These are phyloP conservation scores for Tinea pellionella DNA, from an alignment of 2,888 invertebrate species.

Conservation along the genomic window DNA sequence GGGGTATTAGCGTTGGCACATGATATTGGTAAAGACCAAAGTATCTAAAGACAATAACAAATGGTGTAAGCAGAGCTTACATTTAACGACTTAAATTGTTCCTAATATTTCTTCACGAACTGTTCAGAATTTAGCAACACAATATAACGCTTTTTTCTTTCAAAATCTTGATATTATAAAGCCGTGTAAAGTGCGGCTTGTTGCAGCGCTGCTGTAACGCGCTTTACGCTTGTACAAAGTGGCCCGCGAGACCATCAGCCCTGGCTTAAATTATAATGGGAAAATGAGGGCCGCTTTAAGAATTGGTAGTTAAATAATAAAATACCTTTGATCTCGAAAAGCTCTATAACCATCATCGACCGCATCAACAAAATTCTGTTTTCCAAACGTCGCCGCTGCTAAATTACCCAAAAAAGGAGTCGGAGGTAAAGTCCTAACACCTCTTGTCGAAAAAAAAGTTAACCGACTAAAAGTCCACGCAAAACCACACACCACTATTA, in stretches of 20 bases:
- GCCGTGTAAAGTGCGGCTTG: too few species aligned
- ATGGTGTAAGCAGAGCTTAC: background rate
- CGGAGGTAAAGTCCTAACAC: slow-evolving; percentile 35
- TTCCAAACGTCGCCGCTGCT: slow-evolving; percentile 38
- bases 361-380: slow-evolving; percentile 42
- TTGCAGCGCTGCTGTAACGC: too few species aligned
- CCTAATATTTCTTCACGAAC: too few species aligned
- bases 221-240: too few species aligned
- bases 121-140: too few species aligned
- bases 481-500: slow-evolving; percentile 30
- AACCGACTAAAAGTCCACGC: slow-evolving; percentile 33
- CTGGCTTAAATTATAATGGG: background rate
- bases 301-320: too few species aligned
- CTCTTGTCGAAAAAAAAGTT: slow-evolving; percentile 34
- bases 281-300: too few species aligned
- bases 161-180: too few species aligned
- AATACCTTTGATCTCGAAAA: slow-evolving; percentile 40
- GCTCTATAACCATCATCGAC: slow-evolving; percentile 38
- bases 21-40: slow-evolving; percentile 42
- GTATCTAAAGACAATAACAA: slow-evolving; percentile 26
- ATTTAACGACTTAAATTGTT: background rate
- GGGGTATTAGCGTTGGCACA: slow-evolving; percentile 38
- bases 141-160: too few species aligned
- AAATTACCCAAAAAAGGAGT: slow-evolving; percentile 42
- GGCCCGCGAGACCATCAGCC: too few species aligned